These are phyloP conservation scores for Ceratotherium simum DNA, from an alignment of 2,113 vertebrate genomes.

Conservation along the genomic window DNA sequence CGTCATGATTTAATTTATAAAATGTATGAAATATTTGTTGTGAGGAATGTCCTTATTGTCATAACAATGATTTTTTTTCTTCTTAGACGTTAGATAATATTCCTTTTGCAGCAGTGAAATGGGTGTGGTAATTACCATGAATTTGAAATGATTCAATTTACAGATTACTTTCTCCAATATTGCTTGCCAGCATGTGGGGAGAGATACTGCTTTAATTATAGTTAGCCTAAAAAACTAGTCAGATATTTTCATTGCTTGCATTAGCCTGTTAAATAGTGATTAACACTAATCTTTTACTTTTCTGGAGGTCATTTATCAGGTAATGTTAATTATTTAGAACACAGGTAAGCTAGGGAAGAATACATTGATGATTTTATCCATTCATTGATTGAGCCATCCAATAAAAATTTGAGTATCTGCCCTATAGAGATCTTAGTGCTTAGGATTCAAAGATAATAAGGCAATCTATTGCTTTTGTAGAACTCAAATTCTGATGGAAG, in stretches of 20 bases:
- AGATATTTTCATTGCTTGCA: constrained; percentile 10
- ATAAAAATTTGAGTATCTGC: background rate
- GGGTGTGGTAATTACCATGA: background rate
- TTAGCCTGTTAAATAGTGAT: constrained; percentile 8
- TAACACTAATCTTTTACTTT: background rate
- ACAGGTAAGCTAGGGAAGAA: constrained; percentile 1
- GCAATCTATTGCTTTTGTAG: background rate
- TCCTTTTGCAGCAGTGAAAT: background rate
- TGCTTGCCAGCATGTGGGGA: background rate
- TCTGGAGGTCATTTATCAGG: background rate
- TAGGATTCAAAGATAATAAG: background rate
- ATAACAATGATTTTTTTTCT: background rate
- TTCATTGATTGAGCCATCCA: background rate
- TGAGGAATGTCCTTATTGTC: background rate
- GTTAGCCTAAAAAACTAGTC: background rate
- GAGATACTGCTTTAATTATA: background rate
- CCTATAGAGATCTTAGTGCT: background rate
- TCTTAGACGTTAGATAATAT: background rate
- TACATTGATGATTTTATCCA: background rate
- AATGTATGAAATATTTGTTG: background rate
- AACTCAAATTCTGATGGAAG: background rate
- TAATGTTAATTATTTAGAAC: background rate
- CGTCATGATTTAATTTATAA: background rate
- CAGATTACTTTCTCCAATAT: background rate
- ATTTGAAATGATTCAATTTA: background rate